Conservation (phyloP, 1,140 invertebrate species). For the Onthophagus taurus region DNA sequence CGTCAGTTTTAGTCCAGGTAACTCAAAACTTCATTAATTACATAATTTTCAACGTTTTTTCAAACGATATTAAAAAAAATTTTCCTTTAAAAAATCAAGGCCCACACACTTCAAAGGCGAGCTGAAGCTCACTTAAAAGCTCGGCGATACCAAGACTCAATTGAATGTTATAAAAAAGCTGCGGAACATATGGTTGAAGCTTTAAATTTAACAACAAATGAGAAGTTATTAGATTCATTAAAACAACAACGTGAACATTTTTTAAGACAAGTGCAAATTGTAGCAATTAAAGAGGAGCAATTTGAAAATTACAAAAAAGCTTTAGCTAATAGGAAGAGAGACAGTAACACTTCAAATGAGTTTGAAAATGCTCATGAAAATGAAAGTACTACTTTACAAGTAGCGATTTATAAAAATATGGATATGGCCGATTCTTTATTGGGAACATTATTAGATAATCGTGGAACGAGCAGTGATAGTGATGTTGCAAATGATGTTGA, state of each 20-base stretch:
- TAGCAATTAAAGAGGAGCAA: conserved; percentile 46
- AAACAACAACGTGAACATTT: conserved; percentile 53
- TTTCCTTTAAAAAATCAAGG: conserved; percentile 41
- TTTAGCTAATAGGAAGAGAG: conserved; percentile 40
- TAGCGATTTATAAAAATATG: conserved; percentile 49
- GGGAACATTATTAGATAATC: conserved; percentile 35
- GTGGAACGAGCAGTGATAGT: conserved; percentile 26
- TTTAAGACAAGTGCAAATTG: conserved; percentile 46
- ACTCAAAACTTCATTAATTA: conserved; percentile 1
- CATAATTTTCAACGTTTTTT: too few relatives aligned
- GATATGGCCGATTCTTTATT: conserved; percentile 54
- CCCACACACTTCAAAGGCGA: conserved; percentile 52
- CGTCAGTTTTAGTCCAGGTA: conserved; percentile 20
- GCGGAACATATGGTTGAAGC: conserved; percentile 47
- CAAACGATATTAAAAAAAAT: neutral
- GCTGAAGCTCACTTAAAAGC: conserved; percentile 49
- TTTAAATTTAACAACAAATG: conserved; percentile 42
- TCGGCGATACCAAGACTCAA: conserved; percentile 51
- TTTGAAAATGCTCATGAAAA: conserved; percentile 35
- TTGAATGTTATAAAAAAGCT: conserved; percentile 51
- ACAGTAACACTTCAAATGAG: conserved; percentile 32
- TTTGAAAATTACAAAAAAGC: conserved; percentile 47
- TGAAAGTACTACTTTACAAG: conserved; percentile 39
- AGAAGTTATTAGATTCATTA: conserved; percentile 48
- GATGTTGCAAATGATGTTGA: conserved; percentile 29